Base-by-base conservation (phyloP, 2,888 invertebrate genomes). In the Stenichneumon culpator region DNA sequence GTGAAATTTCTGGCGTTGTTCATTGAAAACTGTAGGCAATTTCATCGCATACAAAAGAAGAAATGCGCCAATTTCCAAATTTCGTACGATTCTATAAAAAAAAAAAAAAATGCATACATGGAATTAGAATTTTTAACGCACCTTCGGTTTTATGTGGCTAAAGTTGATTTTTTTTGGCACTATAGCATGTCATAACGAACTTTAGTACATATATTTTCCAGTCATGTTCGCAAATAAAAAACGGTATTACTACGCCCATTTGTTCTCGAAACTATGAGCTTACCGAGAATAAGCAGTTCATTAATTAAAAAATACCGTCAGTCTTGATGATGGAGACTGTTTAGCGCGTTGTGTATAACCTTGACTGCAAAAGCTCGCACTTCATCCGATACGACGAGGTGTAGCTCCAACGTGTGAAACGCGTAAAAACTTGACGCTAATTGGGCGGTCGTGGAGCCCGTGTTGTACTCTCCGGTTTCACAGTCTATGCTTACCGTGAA, bases 341-440 rank as follows among this genome's bases (percentile, higher is more conserved):
- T 54, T 54, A 54, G 52, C 54, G 72, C 36, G 6, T 19, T 54
- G 22, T 19, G 6, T 4, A 54, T 14, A 54, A 52, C 70, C 52
- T 52, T 36, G 32, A 32, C 52, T 36, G 32, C 11, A 19, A 52
- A 54, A 32, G 19, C 9, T 36, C 32, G 57, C 22, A 11, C 57
- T 25, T 57, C 11, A 25, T 57, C 22, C 25, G 25, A 57, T 57
- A 19, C 57, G 36, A 32, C n/a, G 19, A 70, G 19, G 36, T n/a
- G 47, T 54, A 36, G 19, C 19, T n/a, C 5, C 32, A 32, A 14
- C 72, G 78, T 25, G 16, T 22, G 47, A 57, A 78, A 50, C 50
- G 78, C 78, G 72, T 78, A 36, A 72, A 73, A 78, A 77, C 7
- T 19, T 63, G 22, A 7, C 28, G 72, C 36, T 78, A 47, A 78